A percentile compares a stretch with the other conserved stretches of the same genome.
Evolutionary conservation across 2,797 vertebrate genomes (phyloP).

Genomic region (Bucorvus abyssinicus): DNA sequence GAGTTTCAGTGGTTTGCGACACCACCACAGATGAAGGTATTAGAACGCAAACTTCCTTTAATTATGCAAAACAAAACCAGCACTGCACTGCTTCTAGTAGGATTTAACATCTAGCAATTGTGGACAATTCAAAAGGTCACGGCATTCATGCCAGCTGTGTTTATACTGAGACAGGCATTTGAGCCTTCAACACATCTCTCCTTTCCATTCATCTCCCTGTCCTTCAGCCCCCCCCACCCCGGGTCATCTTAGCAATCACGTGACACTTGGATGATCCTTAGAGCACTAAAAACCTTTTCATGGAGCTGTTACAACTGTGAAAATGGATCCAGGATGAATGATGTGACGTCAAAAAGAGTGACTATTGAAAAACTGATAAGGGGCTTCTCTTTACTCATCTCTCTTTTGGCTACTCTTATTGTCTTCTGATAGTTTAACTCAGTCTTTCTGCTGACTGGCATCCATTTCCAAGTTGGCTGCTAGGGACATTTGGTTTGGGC

Average conservation of each 20-base stretch:
- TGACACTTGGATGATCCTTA: background rate
- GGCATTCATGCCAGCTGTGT: background rate
- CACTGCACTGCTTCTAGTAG: background rate
- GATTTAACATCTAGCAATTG: background rate
- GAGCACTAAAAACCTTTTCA: background rate
- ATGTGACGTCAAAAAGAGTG: background rate
- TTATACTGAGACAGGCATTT: background rate
- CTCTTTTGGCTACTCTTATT: background rate
- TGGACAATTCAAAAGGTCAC: background rate
- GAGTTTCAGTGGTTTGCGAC: constrained; percentile 1
- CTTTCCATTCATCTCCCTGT: background rate
- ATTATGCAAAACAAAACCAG: constrained; percentile 20
- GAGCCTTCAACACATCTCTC: background rate
- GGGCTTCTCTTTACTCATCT: background rate
- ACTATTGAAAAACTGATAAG: background rate
- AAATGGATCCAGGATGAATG: background rate
- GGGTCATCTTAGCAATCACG: background rate
- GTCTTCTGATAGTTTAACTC: background rate
- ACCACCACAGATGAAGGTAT: background rate
- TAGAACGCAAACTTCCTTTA: constrained; percentile 26
- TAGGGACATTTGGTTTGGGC: background rate
- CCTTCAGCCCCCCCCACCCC: background rate
- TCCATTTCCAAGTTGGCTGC: background rate
- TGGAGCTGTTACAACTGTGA: background rate
- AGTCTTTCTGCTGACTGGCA: background rate